Base-by-base conservation (phyloP, 1,140 invertebrate genomes). In the Pararge aegeria region DNA sequence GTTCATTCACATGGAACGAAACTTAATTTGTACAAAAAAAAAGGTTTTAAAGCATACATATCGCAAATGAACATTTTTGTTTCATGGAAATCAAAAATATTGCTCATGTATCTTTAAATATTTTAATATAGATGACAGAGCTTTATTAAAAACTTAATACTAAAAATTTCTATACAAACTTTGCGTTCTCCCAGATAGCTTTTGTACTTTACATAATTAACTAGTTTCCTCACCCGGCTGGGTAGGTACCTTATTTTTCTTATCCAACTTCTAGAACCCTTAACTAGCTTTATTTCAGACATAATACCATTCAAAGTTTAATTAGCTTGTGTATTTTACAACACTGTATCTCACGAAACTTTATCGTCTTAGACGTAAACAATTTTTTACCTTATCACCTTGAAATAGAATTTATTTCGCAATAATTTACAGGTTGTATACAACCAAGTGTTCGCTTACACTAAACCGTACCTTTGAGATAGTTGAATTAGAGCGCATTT, bases 201-300 rank as follows among this genome's bases (percentile, higher is more conserved):
- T 46, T 46, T 46, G 42, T 46, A 46, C 10, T 46, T 46, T 46
- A 46, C 42, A 20, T 46, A 20, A 46, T 46, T 46, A 46, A 46
- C 42, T 46, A 46, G 42, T 46, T 46, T 9, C 19, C 42, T 46
- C 18, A 46, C 42, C 42, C 18, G 5, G 42, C 18, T 20, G 18
- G 10, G 19, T 46, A 46, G 7, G 24, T 7, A 24, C 24, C 12
- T 46, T 20, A 20, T 46, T 46, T 46, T 20, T 46, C 19, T 20
- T 20, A 46, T 46, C 42, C 42, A 46, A 46, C 42, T 46, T 46
- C 4, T 12, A 12, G 42, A 20, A 46, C 42, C 42, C 42, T 18
- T 21, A 46, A 46, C 42, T 46, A 21, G 10, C 42, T 46, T 46
- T 15, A 46, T 46, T 46, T 46, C 42, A 15, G 18, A 46, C 18